Base-by-base conservation (phyloP, 2,797 vertebrate genomes). In the Ctenosaura bakeri region DNA sequence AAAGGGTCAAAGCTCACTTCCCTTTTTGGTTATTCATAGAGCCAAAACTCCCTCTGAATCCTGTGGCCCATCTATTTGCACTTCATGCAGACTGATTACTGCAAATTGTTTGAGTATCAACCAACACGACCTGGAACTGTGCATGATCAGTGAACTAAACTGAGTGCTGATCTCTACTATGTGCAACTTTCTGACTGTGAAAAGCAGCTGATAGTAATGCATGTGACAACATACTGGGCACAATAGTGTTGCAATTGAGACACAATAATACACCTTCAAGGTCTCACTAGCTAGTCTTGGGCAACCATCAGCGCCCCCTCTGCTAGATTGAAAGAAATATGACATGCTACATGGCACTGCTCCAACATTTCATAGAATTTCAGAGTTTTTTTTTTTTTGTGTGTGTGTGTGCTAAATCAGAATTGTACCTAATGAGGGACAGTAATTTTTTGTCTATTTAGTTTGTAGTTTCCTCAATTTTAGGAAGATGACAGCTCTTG, bases 201-300 rank as follows among this genome's bases (percentile, higher is more conserved):
- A 92, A 89, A 89, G 64, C 42, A 56, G n/a, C 29, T 88, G 90
- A 38, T 59, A 76, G 38, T 87, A 91, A 90, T 81, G 1, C 0
- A 4, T 42, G 46, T 56, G 50, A 71, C 54, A 20, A 14, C 78
- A 6, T 1, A 42, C 24, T 8, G 56, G 74, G 2, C 74, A 20
- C 9, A 54, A n/a, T 26, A 79, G n/a, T 86, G 29, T 24, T 80
- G 83, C 64, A 42, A n/a, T 50, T 90, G 52, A 54, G 50, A 62
- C 29, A 54, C 12, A 85, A 50, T 18, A 54, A 69, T 79, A 32
- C 0, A 6, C 6, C n/a, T 73, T 16, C 29, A 35, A 9, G 9
- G 50, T 62, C 32, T 81, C 84, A 90, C 8, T 73, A 52, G 77
- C 32, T 73, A 22, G 35, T 66, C 82, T 78, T 78, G 14, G 42